A percentile compares a stretch with the other conserved stretches of the same genome.
Evolutionary conservation across 2,797 vertebrate genomes (phyloP).

Genomic region (Borostomias antarcticus): DNA sequence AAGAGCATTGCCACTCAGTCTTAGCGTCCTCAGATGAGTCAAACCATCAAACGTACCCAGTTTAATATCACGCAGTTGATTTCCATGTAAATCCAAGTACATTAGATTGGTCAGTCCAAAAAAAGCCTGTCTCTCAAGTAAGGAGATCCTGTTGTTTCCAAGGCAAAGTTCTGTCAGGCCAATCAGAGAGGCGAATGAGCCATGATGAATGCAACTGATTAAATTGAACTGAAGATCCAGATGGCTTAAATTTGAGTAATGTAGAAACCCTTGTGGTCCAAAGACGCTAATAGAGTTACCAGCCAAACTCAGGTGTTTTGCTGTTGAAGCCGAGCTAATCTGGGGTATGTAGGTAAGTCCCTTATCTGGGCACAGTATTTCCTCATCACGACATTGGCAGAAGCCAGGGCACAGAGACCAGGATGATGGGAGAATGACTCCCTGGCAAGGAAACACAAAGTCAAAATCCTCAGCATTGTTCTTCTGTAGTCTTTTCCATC

Average conservation of each 20-base stretch:
- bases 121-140: constrained; percentile 9
- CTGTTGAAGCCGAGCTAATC: not conserved
- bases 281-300: constrained; percentile 17
- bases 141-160: constrained; percentile 7
- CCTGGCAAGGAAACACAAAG: not conserved
- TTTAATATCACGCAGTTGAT: not conserved
- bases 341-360: constrained; percentile 6
- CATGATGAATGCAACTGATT: constrained; percentile 8
- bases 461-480: constrained; percentile 11
- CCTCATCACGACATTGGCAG: constrained; percentile 17
- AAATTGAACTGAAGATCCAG: constrained; percentile 30
- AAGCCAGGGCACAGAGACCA: constrained; percentile 5
- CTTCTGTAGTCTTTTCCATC: not conserved
- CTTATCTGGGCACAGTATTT: constrained; percentile 19
- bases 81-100: constrained; percentile 17
- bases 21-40: not conserved
- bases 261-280: constrained; percentile 7
- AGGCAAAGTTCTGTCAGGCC: constrained; percentile 23
- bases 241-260: constrained; percentile 13
- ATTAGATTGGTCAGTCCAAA: not conserved
- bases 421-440: not conserved
- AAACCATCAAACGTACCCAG: constrained; percentile 6
- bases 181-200: constrained; percentile 20
- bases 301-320: constrained; percentile 22
- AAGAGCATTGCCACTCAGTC: constrained; percentile 12